Percentiles rank a stretch among this genome's conserved stretches.
These are phyloP conservation scores for Eristalis intricaria DNA, from an alignment of 2,888 invertebrate species.

Conservation along the genomic window DNA sequence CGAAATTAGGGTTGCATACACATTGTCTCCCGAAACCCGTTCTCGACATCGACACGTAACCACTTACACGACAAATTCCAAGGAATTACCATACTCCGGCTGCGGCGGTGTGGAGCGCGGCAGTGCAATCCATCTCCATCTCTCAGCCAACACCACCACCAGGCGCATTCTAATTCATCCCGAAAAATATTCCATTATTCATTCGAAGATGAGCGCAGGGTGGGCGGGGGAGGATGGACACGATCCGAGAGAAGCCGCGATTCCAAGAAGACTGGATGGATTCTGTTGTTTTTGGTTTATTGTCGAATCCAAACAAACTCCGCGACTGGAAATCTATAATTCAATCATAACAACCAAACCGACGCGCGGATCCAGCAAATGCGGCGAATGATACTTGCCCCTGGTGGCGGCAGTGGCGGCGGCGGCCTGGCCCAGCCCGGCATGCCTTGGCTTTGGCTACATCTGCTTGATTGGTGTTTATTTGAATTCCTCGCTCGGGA, in stretches of 20 bases:
- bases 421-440: too few species aligned
- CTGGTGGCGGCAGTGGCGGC: background rate
- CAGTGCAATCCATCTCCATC: conserved; percentile 25
- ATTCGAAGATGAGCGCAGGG: background rate
- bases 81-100: conserved; percentile 44
- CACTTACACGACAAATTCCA: conserved; percentile 47
- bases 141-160: background rate
- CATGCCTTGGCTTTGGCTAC: background rate
- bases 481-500: background rate
- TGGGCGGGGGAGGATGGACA: background rate
- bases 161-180: conserved; percentile 46
- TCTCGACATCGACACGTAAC: conserved; percentile 43
- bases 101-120: too few species aligned
- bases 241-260: background rate
- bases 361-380: conserved; percentile 10
- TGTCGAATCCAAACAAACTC: conserved; percentile 18
- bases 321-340: conserved; percentile 21
- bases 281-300: conserved; percentile 20
- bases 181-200: conserved; percentile 37
- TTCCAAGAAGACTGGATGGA: conserved; percentile 31
- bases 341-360: conserved; percentile 42
- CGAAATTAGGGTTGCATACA: conserved; percentile 53
- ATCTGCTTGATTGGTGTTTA: conserved; percentile 12
- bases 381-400: background rate
- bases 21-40: conserved; percentile 26